Conservation (phyloP, 2,797 vertebrate genomes). For the Intellagama lesueurii region DNA sequence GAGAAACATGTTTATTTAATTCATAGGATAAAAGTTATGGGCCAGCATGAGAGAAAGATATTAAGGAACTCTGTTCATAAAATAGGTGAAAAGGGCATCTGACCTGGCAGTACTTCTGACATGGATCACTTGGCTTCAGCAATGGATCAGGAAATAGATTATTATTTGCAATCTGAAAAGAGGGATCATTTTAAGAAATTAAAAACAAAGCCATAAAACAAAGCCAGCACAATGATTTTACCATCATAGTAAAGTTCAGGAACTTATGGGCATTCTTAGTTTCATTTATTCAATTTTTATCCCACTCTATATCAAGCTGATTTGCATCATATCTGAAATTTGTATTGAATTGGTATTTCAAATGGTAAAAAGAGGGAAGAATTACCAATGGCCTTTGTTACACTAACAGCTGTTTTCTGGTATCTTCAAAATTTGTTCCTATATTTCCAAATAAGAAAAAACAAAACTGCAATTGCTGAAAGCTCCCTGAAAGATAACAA, state of each 20-base stretch:
- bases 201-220: conserved; percentile 64
- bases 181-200: conserved; percentile 80
- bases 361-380: too few species aligned
- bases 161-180: conserved; percentile 85
- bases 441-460: too few species aligned
- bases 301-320: too few species aligned
- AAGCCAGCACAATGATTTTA: conserved; percentile 12
- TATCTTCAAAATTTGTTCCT: too few species aligned
- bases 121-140: conserved; percentile 80
- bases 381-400: too few species aligned
- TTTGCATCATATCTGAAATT: too few species aligned
- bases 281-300: too few species aligned
- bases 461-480: background rate
- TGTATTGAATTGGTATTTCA: too few species aligned
- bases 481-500: too few species aligned
- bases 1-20: conserved; percentile 49
- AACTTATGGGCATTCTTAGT: too few species aligned
- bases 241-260: too few species aligned
- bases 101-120: conserved; percentile 87
- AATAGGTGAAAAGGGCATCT: conserved; percentile 75
- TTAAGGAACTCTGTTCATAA: conserved; percentile 52
- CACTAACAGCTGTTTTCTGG: too few species aligned
- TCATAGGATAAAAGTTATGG: conserved; percentile 24
- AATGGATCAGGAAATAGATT: conserved; percentile 79
- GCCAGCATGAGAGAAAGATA: conserved; percentile 33